Percentiles rank a stretch among this genome's conserved stretches.
These are phyloP conservation scores for Coryphaenoides rupestris DNA, from an alignment of 2,113 vertebrate genomes.

Conservation along the genomic window DNA sequence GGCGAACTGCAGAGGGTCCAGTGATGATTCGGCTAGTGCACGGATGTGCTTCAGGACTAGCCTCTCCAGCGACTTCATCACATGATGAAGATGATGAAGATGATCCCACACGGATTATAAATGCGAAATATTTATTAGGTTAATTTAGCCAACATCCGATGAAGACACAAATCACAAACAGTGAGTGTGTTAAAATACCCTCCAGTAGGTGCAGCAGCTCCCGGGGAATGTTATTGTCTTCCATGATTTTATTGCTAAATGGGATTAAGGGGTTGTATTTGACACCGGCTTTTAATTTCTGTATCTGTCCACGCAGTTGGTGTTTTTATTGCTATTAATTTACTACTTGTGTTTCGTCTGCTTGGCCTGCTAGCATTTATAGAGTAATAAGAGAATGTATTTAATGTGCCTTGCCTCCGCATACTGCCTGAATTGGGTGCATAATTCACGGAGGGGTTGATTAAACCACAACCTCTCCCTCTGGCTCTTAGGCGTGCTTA, in stretches of 20 bases:
- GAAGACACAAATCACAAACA: constrained; percentile 66
- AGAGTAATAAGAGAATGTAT: constrained; percentile 91
- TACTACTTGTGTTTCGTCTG: constrained; percentile 89
- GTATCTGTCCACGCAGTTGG: constrained; percentile 81
- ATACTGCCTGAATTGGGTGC: constrained; percentile 83
- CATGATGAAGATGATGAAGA: too few relatives aligned
- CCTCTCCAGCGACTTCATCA: too few relatives aligned
- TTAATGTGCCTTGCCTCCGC: constrained; percentile 91
- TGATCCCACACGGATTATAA: constrained; percentile 46
- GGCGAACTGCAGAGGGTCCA: too few relatives aligned
- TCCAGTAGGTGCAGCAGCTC: constrained; percentile 55
- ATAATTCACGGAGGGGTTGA: constrained; percentile 86
- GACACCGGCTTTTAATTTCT: constrained; percentile 86
- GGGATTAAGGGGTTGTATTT: constrained; percentile 76
- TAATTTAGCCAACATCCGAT: constrained; percentile 55
- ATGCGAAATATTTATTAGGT: constrained; percentile 59
- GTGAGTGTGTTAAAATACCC: constrained; percentile 62
- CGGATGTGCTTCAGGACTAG: too few relatives aligned
- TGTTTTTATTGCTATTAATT: constrained; percentile 92
- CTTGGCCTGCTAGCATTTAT: constrained; percentile 90
- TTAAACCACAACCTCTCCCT: constrained; percentile 76
- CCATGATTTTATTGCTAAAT: constrained; percentile 70
- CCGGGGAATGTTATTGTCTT: constrained; percentile 59
- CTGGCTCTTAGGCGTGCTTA: constrained; percentile 77
- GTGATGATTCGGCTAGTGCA: too few relatives aligned